Evolutionary conservation across 2,888 invertebrate species (phyloP), one percentile per base, ranked within the genome.

Genomic region (Poecilus cupreus): DNA sequence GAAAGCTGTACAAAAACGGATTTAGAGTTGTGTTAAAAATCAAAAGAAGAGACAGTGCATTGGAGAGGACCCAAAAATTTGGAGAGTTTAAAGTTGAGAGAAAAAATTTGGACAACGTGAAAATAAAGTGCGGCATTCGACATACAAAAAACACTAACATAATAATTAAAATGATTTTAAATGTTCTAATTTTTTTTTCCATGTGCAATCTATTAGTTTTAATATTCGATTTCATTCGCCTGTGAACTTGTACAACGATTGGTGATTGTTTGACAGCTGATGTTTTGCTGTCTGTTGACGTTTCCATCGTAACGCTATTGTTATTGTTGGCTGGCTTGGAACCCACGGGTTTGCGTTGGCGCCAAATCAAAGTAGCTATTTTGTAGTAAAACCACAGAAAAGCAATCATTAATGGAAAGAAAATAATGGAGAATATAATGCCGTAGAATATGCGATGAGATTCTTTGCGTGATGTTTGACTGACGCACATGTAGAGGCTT

Each of bases 1-100:
- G 87, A 83, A 92, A 93, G 1, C 92, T 91, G 83, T 93, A 93
- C 26, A 93, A 87, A 70, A 93, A 89, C 0, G 93, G 93, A 88
- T 93, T 92, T 22, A 92, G 82, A 0, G 90, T 90, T 57, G 91
- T 91, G 84, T 91, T 92, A 3, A 90, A 80, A 46, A 92, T 85
- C 3, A 91, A 90, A n/a, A 93, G 84, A 3, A 90, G 85, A 8
- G 91, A 90, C 3, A 92, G 89, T n/a, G 87, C 83, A 80, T 90
- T 91, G 83, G 90, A 90, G 8, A 91, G 82, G 49, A 90, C 87
- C 91, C 91, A 92, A 84, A 89, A 86, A 4, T 85, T 54, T 10
- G 32, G 22, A 26, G 84, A 85, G 49, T 85, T 84, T 16, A 85
- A 83, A 68, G 87, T 85, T 5, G 18, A 11, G 8, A 83, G 85